Conservation (phyloP, 2,797 vertebrate species). For the Anisognathus igniventris region DNA sequence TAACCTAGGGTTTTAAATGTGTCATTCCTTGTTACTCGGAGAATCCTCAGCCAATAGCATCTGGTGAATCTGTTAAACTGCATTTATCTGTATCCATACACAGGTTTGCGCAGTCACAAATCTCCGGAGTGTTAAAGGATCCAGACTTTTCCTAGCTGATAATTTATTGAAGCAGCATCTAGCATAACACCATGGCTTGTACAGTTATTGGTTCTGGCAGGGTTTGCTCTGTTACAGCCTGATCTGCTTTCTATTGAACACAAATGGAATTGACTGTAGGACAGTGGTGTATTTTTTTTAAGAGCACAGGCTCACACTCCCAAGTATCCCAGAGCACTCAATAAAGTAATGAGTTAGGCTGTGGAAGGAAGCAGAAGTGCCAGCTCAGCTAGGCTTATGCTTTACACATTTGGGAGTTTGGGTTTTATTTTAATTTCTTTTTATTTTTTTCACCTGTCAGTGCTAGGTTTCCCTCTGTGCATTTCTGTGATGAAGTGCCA, state of each 20-base stretch:
- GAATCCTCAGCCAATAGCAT: neutral
- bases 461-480: fast-evolving
- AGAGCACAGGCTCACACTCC: neutral
- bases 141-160: conserved; percentile 4
- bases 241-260: conserved; percentile 24
- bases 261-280: conserved; percentile 5
- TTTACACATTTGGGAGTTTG: neutral
- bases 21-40: neutral
- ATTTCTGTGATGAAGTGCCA: neutral
- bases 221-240: neutral
- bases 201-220: conserved; percentile 40
- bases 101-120: neutral
- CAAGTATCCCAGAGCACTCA: neutral
- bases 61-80: neutral
- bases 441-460: neutral
- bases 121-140: conserved; percentile 1
- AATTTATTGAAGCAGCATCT: conserved; percentile 35
- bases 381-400: neutral
- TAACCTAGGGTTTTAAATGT: neutral
- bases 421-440: neutral
- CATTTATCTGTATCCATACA: neutral
- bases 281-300: neutral
- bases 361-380: neutral
- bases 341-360: conserved; percentile 27
- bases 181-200: neutral